Percentiles rank a stretch among this genome's conserved stretches.
These are phyloP conservation scores for Sarotherodon lohbergeri DNA, from an alignment of 2,113 vertebrate species.

Conservation along the genomic window DNA sequence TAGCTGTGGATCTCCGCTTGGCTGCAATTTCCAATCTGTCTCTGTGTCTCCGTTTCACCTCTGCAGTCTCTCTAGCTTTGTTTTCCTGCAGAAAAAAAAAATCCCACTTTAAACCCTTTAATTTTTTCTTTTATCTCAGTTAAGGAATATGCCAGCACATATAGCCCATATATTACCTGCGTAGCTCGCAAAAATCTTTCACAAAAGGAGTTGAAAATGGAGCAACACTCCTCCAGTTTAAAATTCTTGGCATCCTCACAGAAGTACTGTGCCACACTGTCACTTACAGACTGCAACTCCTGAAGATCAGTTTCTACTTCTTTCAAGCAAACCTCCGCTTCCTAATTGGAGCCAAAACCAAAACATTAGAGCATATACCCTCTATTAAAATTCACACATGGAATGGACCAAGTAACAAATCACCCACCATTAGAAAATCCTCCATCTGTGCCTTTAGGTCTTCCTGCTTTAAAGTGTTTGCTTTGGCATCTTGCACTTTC, in stretches of 20 bases:
- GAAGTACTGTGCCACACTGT: slow-evolving; percentile 72
- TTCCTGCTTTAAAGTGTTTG: slow-evolving; percentile 50
- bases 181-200: slow-evolving; percentile 66
- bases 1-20: slow-evolving; percentile 75
- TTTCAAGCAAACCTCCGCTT: slow-evolving; percentile 55
- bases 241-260: slow-evolving; percentile 72
- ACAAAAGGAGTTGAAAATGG: slow-evolving; percentile 73
- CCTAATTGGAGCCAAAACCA: slow-evolving; percentile 30
- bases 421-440: slow-evolving; percentile 64
- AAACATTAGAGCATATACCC: neutral
- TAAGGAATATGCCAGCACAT: neutral
- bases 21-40: slow-evolving; percentile 44
- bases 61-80: slow-evolving; percentile 55
- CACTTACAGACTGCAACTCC: slow-evolving; percentile 46
- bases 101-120: neutral
- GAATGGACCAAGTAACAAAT: neutral
- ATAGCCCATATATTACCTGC: slow-evolving; percentile 47
- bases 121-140: neutral
- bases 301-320: slow-evolving; percentile 50
- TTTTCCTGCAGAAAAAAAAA: slow-evolving; percentile 64
- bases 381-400: neutral
- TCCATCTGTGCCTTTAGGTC: slow-evolving; percentile 70
- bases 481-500: slow-evolving; percentile 54
- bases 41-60: slow-evolving; percentile 64
- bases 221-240: slow-evolving; percentile 73